Evolutionary conservation across 2,797 vertebrate species (phyloP), one percentile per base, ranked within the genome.

Genomic region (Triplophysa bombifrons): DNA sequence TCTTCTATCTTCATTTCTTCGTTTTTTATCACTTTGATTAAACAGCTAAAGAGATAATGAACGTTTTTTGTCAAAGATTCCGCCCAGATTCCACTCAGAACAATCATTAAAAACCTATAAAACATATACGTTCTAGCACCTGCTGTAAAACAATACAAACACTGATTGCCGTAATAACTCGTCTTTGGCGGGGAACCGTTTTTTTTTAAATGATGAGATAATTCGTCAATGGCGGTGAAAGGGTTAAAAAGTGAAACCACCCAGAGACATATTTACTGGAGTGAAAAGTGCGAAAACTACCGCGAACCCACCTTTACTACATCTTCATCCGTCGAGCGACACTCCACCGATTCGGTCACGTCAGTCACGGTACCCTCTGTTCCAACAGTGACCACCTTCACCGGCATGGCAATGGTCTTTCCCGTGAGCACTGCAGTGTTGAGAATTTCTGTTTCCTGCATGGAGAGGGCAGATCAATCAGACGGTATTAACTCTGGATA

Each of bases 391-490:
- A 99, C 93, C 70, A 98, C 96, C 86, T 92, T 96, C 46, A 98
- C 84, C 0, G 97, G 98, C 84, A 98, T 89, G 0, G 96, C 94
- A 0, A 98, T 96, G 0, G 94, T 95, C 55, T 91, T 95, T 2
- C 97, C 98, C 0, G 94, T 98, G 34, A 99, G 96, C 38, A 97
- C 92, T 0, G 97, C 98, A 0, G 97, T 98, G 91, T 99, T 99
- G 78, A 99, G 93, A 80, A 99, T 95, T 86, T 98, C 97, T 0
- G 92, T 95, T 90, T 98, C 97, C 98, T 99, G 92, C 7, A 66
- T 12, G 61, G 34, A 78, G 48, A 82, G 55, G 64, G 64, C 72
- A 83, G 81, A 81, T 81, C 75, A 80, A 82, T 85, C 74, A 82
- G 78, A 68, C 48, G 67, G 74, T 60, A n/a, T 83, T 83, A 83